These are phyloP conservation scores for Etheostoma cragini DNA, from an alignment of 2,113 vertebrate species.

Conservation along the genomic window DNA sequence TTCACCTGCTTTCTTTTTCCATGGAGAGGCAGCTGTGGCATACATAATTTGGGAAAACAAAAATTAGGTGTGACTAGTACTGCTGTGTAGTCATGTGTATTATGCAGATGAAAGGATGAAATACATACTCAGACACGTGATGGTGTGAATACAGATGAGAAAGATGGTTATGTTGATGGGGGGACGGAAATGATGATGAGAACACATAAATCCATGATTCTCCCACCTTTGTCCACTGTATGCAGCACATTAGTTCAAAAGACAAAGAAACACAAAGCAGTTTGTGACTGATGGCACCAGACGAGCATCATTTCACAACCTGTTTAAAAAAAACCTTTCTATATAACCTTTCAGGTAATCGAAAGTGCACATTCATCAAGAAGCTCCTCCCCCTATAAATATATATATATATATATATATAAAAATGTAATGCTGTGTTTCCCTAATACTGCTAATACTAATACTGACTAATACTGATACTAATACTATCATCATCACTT, in stretches of 20 bases:
- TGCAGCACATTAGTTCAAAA: conserved; percentile 45
- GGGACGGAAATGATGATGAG: conserved; percentile 66
- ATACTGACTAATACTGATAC: too few relatives aligned
- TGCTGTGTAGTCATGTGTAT: conserved; percentile 23
- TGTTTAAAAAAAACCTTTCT: conserved; percentile 41
- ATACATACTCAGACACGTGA: conserved; percentile 75
- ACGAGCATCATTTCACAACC: conserved; percentile 24
- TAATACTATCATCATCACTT: conserved; percentile 5
- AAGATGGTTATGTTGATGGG: conserved; percentile 51
- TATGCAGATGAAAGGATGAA: conserved; percentile 61
- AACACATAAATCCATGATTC: conserved; percentile 59
- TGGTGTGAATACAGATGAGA: conserved; percentile 68
- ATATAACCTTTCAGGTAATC: background rate
- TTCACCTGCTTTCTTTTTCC: conserved; percentile 94
- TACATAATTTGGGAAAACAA: conserved; percentile 68
- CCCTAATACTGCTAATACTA: conserved; percentile 11
- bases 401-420: too few relatives aligned
- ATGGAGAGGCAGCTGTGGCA: conserved; percentile 87
- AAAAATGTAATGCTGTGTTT: conserved; percentile 55
- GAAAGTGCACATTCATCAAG: conserved; percentile 30
- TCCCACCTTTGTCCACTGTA: conserved; percentile 87
- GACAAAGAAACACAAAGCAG: conserved; percentile 27
- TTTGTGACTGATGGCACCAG: conserved; percentile 26
- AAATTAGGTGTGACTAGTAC: conserved; percentile 61
- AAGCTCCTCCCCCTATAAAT: background rate